Percentiles rank a stretch among this genome's conserved stretches.
phyloP scores from a whole-genome alignment of 2,888 invertebrate species.

The Anagyrus pseudococci region DNA sequence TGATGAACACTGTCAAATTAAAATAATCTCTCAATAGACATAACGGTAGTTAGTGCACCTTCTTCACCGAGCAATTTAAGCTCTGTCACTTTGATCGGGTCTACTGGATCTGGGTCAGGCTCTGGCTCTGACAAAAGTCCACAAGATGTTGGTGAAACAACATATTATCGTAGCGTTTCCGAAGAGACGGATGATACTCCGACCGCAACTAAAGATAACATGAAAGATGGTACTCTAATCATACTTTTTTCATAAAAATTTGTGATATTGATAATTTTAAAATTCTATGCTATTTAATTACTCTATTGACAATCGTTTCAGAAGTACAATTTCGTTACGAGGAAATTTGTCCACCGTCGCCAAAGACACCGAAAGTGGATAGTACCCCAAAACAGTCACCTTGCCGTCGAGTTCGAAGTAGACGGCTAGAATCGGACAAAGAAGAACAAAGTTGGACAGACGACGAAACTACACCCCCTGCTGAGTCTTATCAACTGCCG shows the following conservation, averaged over 20 bases:
- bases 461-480: conserved; percentile 39
- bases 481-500: conserved; percentile 32
- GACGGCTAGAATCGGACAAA: conserved; percentile 41
- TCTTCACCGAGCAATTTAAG: conserved; percentile 78
- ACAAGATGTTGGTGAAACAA: conserved; percentile 44
- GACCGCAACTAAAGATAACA: conserved; percentile 40
- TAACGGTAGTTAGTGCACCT: conserved; percentile 66
- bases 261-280: conserved; percentile 2
- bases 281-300: conserved; percentile 38
- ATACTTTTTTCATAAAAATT: neutral
- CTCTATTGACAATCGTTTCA: no score
- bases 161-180: conserved; percentile 47
- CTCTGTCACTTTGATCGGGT: conserved; percentile 75
- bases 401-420: conserved; percentile 33
- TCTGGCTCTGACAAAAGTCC: conserved; percentile 57
- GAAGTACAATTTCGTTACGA: conserved; percentile 41
- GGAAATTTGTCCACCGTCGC: conserved; percentile 23
- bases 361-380: conserved; percentile 22
- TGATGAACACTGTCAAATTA: neutral
- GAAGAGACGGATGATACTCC: conserved; percentile 50
- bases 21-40: conserved; percentile 53
- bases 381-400: conserved; percentile 25
- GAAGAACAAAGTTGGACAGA: conserved; percentile 44
- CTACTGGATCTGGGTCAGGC: conserved; percentile 63
- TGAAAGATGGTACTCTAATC: conserved; percentile 43